Conservation (phyloP, 2,888 invertebrate genomes). For the Leuctra nigra region DNA sequence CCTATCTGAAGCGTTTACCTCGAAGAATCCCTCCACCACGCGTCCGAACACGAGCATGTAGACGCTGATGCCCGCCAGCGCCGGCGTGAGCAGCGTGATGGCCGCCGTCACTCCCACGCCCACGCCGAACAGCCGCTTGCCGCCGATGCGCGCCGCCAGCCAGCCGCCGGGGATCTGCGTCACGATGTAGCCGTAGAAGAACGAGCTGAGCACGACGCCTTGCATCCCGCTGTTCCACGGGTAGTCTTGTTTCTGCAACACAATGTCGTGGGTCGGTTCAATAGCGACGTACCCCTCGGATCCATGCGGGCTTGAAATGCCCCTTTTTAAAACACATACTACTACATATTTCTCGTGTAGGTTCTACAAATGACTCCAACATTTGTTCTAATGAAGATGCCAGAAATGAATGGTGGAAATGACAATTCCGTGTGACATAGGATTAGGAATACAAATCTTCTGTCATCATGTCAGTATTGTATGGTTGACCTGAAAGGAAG, state of each 20-base stretch:
- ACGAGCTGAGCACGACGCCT: conserved; percentile 41
- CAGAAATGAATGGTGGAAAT: no score
- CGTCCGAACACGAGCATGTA: conserved; percentile 38
- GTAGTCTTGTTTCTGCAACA: conserved; percentile 34
- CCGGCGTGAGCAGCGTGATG: conserved; percentile 42
- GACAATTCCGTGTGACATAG: no score
- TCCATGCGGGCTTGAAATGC: no score
- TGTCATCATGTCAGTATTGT: no score
- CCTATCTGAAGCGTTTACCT: no score
- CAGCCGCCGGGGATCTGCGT: conserved; percentile 43
- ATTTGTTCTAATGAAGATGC: no score
- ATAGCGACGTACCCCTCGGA: no score
- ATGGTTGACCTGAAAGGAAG: no score
- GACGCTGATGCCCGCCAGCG: conserved; percentile 38
- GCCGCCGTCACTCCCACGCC: conserved; percentile 39
- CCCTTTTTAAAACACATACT: no score
- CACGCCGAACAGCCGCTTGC: conserved; percentile 41
- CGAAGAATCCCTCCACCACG: conserved; percentile 43
- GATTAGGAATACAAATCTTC: no score
- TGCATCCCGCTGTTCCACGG: conserved; percentile 39
- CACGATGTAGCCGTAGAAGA: conserved; percentile 44
- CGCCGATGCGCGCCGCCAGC: conserved; percentile 45
- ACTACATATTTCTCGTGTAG: no score
- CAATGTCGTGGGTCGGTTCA: not conserved
- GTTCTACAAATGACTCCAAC: no score